Evolutionary conservation across 2,113 vertebrate species (phyloP).

Genomic region (Semnornis frantzii): DNA sequence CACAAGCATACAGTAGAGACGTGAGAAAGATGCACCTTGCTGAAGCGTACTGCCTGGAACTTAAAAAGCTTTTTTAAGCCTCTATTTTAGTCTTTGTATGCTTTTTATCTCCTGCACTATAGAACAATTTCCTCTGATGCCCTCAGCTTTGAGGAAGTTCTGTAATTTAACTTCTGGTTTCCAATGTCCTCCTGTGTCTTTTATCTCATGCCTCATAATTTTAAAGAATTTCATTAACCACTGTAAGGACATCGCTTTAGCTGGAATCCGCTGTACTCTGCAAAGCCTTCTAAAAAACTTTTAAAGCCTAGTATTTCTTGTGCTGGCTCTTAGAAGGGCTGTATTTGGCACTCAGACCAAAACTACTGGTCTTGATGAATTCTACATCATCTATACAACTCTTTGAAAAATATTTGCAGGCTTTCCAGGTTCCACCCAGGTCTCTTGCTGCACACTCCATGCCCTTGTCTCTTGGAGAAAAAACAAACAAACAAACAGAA

Average conservation of each 20-base stretch:
- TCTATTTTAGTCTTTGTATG: not conserved
- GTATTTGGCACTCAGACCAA: not conserved
- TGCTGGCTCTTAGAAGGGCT: not conserved
- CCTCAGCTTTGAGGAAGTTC: slow-evolving; percentile 43
- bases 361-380: not conserved
- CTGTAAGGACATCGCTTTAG: not conserved
- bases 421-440: not conserved
- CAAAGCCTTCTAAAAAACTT: not conserved
- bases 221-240: slow-evolving; percentile 25
- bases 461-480: not conserved
- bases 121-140: slow-evolving; percentile 44
- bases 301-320: not conserved
- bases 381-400: not conserved
- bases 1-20: not conserved
- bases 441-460: accelerated
- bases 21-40: not conserved
- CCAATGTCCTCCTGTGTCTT: not conserved
- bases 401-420: not conserved
- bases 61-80: slow-evolving; percentile 30
- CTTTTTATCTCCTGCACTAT: slow-evolving; percentile 38
- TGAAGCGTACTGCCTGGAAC: not conserved
- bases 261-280: not conserved
- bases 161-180: slow-evolving; percentile 52
- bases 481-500: not conserved
- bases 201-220: slow-evolving; percentile 31